These are phyloP conservation scores for Cerceris ruficornis DNA, from an alignment of 2,888 invertebrate genomes.

Conservation along the genomic window DNA sequence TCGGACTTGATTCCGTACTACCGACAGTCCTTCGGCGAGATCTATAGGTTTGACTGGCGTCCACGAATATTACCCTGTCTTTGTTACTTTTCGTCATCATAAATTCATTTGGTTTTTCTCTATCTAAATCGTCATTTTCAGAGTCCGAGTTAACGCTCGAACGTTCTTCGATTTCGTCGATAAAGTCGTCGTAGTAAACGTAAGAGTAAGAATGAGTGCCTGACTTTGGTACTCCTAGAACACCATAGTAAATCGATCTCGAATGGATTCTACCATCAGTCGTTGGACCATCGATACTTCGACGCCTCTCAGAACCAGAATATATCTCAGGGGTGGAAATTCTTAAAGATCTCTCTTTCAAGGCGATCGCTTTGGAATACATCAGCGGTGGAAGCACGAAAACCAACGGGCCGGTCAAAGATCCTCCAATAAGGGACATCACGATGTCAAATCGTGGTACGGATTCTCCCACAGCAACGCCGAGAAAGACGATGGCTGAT, in stretches of 20 bases:
- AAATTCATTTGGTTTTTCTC: slow-evolving; percentile 13
- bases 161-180: slow-evolving; percentile 57
- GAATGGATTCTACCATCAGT: slow-evolving; percentile 73
- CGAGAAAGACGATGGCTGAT: slow-evolving; percentile 87
- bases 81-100: slow-evolving; percentile 20
- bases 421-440: slow-evolving; percentile 93
- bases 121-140: slow-evolving; percentile 42
- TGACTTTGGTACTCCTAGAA: slow-evolving; percentile 31
- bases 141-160: slow-evolving; percentile 32
- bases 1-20: background rate
- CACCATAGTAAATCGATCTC: slow-evolving; percentile 67
- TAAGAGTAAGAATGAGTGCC: slow-evolving; percentile 70
- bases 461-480: slow-evolving; percentile 90
- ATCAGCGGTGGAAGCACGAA: slow-evolving; percentile 93
- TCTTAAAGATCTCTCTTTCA: slow-evolving; percentile 72
- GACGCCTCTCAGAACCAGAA: slow-evolving; percentile 63
- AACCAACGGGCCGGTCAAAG: slow-evolving; percentile 91
- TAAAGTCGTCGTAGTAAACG: slow-evolving; percentile 72
- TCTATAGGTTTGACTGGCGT: slow-evolving; percentile 61
- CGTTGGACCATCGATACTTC: slow-evolving; percentile 41
- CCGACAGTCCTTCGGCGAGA: slow-evolving; percentile 15
- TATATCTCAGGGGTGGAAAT: slow-evolving; percentile 60
- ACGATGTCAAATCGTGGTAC: slow-evolving; percentile 93
- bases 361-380: slow-evolving; percentile 87
- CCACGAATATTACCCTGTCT: slow-evolving; percentile 60